Evolutionary conservation across 2,888 invertebrate species (phyloP), one percentile per base, ranked within the genome.

Genomic region (Callosobruchus maculatus): DNA sequence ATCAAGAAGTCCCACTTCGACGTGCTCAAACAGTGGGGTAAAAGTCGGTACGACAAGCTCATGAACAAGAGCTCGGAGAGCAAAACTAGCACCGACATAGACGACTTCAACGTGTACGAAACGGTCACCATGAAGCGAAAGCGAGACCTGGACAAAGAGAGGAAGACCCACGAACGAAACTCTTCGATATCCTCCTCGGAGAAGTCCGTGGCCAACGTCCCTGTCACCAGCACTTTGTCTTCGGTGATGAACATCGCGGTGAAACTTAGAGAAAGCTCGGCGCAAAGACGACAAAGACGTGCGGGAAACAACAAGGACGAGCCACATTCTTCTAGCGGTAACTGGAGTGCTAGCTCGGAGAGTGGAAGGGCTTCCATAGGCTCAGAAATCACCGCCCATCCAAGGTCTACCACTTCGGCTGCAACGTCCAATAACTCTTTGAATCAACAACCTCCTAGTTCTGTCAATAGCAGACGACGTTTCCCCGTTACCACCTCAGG

Each of bases 311-410:
- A 88, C 73, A 93, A 93, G 85, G 95, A 96, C 77, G 95, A 95
- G 83, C 94, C 93, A 66, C 94, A 96, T 87, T 96, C 96, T 0
- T 96, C 96, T 20, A 94, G 95, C 82, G 97, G 97, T 67, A 97
- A 97, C 87, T 97, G 97, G 97, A 96, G 96, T 80, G 97, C 95
- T 0, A 97, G 96, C 84, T 96, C 96, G 0, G 95, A 95, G 86
- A 95, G 95, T 73, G 95, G 95, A 21, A 89, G 95, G 76, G 94
- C 95, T 4, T 95, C 95, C 73, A 93, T 95, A 76, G 95, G 94
- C 77, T 95, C 95, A 71, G 95, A 95, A 88, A 93, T 94, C 71
- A 93, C 94, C 75, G 90, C 90, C 5, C 91, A 92, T 20, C 90
- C 90, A 73, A 93, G 93, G 21, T 93, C 93, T 85, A 93, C 93